Base-by-base conservation (phyloP, 2,797 vertebrate species). In the Pseudocheirus occidentalis region DNA sequence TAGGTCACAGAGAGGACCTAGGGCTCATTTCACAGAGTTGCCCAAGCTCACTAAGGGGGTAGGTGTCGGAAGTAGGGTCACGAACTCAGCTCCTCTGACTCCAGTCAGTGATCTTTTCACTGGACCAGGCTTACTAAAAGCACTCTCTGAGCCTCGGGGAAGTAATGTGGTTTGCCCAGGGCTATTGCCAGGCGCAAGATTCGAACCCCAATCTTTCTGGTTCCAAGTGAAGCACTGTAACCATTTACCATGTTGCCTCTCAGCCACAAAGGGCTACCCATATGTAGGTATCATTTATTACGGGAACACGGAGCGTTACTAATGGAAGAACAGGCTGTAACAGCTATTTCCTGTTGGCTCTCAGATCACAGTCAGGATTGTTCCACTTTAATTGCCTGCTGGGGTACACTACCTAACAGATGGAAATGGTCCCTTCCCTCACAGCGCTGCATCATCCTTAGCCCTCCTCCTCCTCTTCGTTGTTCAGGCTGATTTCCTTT, bases 361-460 rank as follows among this genome's bases (percentile, higher is more conserved):
- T 87, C 73, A 27, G 73, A 87, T 87, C 73, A 46, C 73, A 9
- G 24, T 87, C 73, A 46, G 73, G 40, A 87, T 46, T 87, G 73
- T 50, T 50, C 73, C 73, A 87, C 73, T 87, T 87, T 87, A 87
- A 87, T 87, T 87, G 73, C 73, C 73, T 87, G 73, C 73, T 87
- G 73, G 73, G 73, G 73, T 87, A 87, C 73, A 46, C 73, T 87
- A 50, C 73, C 40, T 50, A 50, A 87, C 73, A 87, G 73, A 87
- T 87, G 73, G 73, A 50, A 50, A 87, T 87, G 73, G 73, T 87
- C 21, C 73, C 24, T 87, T 87, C 73, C 73, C 73, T 87, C 40
- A 46, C 73, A 50, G 40, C 24, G 40, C 73, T 27, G 73, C 73
- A 87, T 50, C 73, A 87, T 87, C 73, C 73, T 50, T 87, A 46